A percentile compares a stretch with the other conserved stretches of the same genome.
Evolutionary conservation across 2,888 invertebrate genomes (phyloP).

Genomic region (Panzeria rudis): DNA sequence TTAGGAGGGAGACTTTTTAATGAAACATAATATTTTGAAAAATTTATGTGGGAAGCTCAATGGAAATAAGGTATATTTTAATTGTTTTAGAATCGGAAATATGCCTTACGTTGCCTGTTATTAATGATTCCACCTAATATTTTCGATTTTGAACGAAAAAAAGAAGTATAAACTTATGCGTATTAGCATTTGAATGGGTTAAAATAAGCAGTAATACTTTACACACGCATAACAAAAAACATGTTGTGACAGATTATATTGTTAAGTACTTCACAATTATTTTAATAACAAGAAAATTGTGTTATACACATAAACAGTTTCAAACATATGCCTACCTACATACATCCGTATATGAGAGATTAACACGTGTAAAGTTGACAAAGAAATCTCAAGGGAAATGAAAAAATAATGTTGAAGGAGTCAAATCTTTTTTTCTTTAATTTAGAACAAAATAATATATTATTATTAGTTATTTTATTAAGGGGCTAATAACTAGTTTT

Average conservation of each 20-base stretch:
- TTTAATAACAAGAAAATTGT: slow-evolving; percentile 35
- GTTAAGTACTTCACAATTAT: slow-evolving; percentile 24
- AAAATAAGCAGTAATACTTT: slow-evolving; percentile 28
- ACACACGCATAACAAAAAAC: slow-evolving; percentile 32
- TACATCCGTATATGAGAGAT: background rate
- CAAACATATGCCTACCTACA: background rate
- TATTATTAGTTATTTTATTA: no score
- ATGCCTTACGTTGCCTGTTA: background rate
- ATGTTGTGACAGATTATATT: slow-evolving; percentile 57
- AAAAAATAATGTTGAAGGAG: background rate
- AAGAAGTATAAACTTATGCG: slow-evolving; percentile 19
- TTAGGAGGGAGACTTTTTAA: no score
- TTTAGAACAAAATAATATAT: background rate
- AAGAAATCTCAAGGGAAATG: background rate
- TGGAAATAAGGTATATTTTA: no score
- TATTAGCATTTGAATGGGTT: slow-evolving; percentile 44
- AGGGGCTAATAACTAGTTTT: no score
- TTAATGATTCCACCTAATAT: slow-evolving; percentile 23
- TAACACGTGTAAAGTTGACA: slow-evolving; percentile 12
- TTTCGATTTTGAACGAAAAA: background rate
- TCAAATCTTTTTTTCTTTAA: background rate
- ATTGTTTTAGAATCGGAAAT: no score
- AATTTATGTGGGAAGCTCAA: no score
- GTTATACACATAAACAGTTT: slow-evolving; percentile 10
- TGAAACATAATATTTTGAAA: no score